A percentile compares a stretch with the other conserved stretches of the same genome.
Evolutionary conservation across 1,140 invertebrate species (phyloP).

Genomic region (Thaumatotibia leucotreta): DNA sequence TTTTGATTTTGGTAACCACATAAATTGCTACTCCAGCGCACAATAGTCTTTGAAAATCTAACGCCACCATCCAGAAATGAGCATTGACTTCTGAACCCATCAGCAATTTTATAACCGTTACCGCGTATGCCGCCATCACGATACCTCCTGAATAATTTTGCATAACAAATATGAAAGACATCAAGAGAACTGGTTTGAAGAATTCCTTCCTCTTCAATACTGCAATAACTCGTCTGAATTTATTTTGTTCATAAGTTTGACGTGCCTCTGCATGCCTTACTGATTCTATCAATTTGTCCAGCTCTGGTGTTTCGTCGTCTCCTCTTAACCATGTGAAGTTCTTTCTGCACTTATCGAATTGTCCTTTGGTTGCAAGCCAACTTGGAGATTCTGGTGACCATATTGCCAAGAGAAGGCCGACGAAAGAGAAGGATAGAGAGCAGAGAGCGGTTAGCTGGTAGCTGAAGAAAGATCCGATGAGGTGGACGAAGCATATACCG

Average conservation of each 20-base stretch:
- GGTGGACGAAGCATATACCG: neutral
- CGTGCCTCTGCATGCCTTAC: neutral
- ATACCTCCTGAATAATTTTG: neutral
- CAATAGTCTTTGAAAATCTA: constrained; percentile 73
- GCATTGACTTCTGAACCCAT: constrained; percentile 60
- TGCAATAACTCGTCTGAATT: neutral
- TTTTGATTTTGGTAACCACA: constrained; percentile 46
- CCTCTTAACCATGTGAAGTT: neutral
- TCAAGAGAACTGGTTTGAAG: neutral
- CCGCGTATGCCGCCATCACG: constrained; percentile 80
- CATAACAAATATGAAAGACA: neutral
- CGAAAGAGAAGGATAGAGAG: neutral
- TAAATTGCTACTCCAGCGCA: constrained; percentile 54
- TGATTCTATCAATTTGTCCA: neutral
- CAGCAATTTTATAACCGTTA: constrained; percentile 70
- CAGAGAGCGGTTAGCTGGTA: neutral
- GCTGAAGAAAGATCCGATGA: neutral
- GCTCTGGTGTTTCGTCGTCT: neutral
- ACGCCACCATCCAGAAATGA: constrained; percentile 79
- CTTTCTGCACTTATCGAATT: neutral
- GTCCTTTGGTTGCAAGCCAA: neutral
- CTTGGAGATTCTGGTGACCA: constrained; percentile 5
- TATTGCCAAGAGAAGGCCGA: neutral
- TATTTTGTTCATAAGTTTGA: neutral
- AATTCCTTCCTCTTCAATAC: neutral